phyloP scores from a whole-genome alignment of 2,113 vertebrate species.

The Nothoprocta pentlandii region DNA sequence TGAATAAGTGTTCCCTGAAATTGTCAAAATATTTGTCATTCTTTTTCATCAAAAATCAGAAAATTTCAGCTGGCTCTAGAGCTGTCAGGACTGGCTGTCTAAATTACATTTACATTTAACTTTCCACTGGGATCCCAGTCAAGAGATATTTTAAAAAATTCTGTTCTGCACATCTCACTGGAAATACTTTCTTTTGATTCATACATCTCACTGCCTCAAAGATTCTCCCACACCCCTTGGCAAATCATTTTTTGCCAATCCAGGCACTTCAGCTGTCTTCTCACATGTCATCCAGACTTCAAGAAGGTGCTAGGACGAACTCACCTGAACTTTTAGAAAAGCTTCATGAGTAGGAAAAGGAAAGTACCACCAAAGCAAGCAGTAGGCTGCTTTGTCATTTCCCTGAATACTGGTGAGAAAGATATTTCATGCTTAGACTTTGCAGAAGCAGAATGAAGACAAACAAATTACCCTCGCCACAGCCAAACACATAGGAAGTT shows the following conservation, averaged over 20 bases:
- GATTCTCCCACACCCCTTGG: constrained; percentile 2
- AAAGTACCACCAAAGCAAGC: background rate
- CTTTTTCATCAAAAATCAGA: constrained; percentile 54
- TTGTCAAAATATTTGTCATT: constrained; percentile 62
- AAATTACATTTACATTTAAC: constrained; percentile 53
- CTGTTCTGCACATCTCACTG: background rate
- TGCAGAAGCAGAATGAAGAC: background rate
- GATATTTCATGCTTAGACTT: background rate
- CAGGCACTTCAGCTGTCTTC: background rate
- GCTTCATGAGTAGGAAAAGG: background rate
- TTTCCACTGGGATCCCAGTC: constrained; percentile 49
- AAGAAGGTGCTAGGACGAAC: background rate
- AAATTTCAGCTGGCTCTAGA: constrained; percentile 45
- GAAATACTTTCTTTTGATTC: constrained; percentile 34
- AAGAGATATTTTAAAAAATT: constrained; percentile 50
- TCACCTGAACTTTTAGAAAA: background rate
- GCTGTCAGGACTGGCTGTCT: constrained; percentile 44
- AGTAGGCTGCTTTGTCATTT: background rate
- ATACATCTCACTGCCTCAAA: background rate
- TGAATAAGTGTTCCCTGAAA: constrained; percentile 37
- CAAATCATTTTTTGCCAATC: constrained; percentile 9
- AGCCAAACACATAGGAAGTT: background rate
- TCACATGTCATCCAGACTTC: background rate
- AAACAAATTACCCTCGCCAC: background rate
- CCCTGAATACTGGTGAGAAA: background rate